Evolutionary conservation across 2,113 vertebrate genomes (phyloP).

Genomic region (Cyphomyrus discorhynchus): DNA sequence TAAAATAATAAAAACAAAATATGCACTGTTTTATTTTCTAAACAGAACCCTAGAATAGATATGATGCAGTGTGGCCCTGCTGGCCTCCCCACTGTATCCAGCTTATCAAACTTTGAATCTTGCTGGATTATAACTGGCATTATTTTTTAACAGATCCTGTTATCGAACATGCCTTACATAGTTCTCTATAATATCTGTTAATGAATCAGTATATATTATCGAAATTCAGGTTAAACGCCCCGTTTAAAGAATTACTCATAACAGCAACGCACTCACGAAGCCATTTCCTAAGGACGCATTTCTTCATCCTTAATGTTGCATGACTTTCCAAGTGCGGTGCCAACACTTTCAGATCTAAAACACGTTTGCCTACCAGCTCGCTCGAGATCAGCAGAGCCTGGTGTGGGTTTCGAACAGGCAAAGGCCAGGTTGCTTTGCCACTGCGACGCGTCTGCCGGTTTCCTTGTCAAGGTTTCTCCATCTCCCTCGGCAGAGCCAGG

Average conservation of each 20-base stretch:
- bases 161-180: not conserved
- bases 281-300: not conserved
- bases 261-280: not conserved
- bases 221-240: not conserved
- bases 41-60: not conserved
- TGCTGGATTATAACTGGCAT: not conserved
- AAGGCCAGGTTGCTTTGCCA: too few relatives aligned
- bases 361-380: not conserved
- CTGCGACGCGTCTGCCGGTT: not conserved
- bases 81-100: not conserved
- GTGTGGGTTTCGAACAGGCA: not conserved
- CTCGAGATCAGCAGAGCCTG: not conserved
- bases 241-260: not conserved
- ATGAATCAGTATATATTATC: not conserved
- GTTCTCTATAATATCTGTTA: not conserved
- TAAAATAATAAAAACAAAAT: not conserved
- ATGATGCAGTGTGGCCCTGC: not conserved
- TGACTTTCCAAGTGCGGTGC: not conserved
- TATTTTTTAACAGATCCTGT: not conserved
- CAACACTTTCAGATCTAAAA: not conserved
- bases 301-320: not conserved
- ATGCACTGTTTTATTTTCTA: not conserved
- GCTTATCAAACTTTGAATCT: not conserved
- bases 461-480: not conserved
- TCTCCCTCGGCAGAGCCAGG: not conserved